Base-by-base conservation (phyloP, 1,140 invertebrate genomes). In the Achroia grisella region DNA sequence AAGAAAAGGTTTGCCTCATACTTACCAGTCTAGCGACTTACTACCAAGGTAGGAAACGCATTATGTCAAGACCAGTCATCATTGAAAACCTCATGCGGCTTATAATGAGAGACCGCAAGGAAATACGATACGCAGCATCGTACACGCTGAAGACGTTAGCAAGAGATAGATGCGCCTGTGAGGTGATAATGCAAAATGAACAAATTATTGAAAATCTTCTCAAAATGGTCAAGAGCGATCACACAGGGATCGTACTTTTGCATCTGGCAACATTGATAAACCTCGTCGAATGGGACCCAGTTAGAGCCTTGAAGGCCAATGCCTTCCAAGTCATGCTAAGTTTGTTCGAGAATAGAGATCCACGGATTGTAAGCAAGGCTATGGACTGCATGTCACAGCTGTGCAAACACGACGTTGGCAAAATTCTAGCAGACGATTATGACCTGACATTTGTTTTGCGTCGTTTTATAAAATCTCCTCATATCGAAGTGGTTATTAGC, bases 351-450 rank as follows among this genome's bases (percentile, higher is more conserved):
- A 52, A 73, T 11, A 6, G 41, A 0, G 73, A 78, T 13, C 33
- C 60, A 0, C 59, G 57, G 17, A 71, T 82, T 8, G 52, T 75
- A 0, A 50, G 65, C 8, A 52, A 46, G 0, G 62, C 71, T 0
- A 79, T 85, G 71, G 65, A 78, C n/a, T 78, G 77, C 42, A 69
- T 82, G 68, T 40, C 65, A 0, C 77, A 78, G 12, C 47, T 85
- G 0, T 80, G 75, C 41, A 76, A 75, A 23, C 76, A 85, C 29
- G 55, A 58, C 2, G 48, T 82, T 2, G 81, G 78, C 0, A 71
- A 66, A 32, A 59, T 62, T 36, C 46, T 85, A 13, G 73, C 78
- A 1, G 81, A 85, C 39, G 53, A 60, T 0, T 51, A 82, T 42
- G 81, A 85, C 15, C 15, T 85, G 10, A 73, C 61, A 0, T 69